phyloP scores from a whole-genome alignment of 1,140 invertebrate species.

The Aleiodes sp. region DNA sequence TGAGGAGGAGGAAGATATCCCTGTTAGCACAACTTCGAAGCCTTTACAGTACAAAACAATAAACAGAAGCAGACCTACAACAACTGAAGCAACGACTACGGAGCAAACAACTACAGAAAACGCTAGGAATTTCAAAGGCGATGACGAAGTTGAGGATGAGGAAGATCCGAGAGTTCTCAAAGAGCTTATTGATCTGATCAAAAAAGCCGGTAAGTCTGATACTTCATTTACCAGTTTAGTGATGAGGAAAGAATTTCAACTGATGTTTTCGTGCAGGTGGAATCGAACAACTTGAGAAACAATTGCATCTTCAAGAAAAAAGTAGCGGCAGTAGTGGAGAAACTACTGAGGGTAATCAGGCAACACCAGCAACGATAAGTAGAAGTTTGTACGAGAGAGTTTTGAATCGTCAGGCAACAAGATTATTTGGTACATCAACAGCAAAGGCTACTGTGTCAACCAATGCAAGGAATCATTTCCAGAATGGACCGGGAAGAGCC shows the following conservation, averaged over 20 bases:
- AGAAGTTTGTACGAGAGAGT: conserved; percentile 79
- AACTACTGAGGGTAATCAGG: conserved; percentile 40
- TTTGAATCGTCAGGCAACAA: conserved; percentile 63
- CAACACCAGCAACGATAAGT: conserved; percentile 72
- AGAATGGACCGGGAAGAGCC: conserved; percentile 68
- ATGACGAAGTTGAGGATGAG: conserved; percentile 58
- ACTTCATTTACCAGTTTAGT: conserved; percentile 20
- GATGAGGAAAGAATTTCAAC: too few relatives aligned
- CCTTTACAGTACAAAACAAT: conserved; percentile 60
- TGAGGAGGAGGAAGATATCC: conserved; percentile 55
- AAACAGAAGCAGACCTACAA: conserved; percentile 51
- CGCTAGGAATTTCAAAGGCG: conserved; percentile 13
- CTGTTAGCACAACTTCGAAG: conserved; percentile 49
- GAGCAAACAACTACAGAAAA: conserved; percentile 33
- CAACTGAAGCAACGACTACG: conserved; percentile 40
- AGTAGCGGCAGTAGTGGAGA: conserved; percentile 46
- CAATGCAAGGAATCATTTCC: conserved; percentile 44
- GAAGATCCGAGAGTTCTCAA: conserved; percentile 87
- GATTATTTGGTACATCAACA: conserved; percentile 31
- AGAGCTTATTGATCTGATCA: conserved; percentile 84
- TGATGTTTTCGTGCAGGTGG: conserved; percentile 68
- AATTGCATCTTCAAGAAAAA: conserved; percentile 71
- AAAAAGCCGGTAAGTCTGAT: conserved; percentile 75
- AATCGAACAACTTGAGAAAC: conserved; percentile 83
- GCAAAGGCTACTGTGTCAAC: conserved; percentile 31